These are phyloP conservation scores for Drosophila oshimai DNA, from an alignment of 1,140 invertebrate genomes.

Conservation along the genomic window DNA sequence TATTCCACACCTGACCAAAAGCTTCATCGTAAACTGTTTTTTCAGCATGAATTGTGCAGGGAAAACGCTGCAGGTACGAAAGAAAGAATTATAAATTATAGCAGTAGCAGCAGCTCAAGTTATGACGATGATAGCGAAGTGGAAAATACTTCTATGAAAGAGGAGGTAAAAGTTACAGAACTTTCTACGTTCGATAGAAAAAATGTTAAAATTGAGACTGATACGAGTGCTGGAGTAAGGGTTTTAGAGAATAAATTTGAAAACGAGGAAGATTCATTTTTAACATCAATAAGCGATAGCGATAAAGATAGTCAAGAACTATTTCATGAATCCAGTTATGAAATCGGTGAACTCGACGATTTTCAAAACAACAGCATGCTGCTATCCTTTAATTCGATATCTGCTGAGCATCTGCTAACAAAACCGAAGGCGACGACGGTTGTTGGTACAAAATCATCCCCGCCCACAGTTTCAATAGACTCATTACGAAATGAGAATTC, in stretches of 20 bases:
- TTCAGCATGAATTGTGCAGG: slow-evolving; percentile 47
- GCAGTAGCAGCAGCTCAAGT: slow-evolving; percentile 67
- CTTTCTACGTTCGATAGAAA: not conserved
- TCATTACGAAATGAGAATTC: slow-evolving; percentile 35
- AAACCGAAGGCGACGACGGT: not conserved
- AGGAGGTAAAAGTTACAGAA: not conserved
- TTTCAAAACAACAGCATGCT: slow-evolving; percentile 64
- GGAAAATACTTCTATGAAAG: slow-evolving; percentile 3
- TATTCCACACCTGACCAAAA: slow-evolving; percentile 4
- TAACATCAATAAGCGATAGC: slow-evolving; percentile 21
- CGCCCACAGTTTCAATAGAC: not conserved
- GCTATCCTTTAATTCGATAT: slow-evolving; percentile 66
- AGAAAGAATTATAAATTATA: slow-evolving; percentile 56
- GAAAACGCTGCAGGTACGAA: slow-evolving; percentile 12
- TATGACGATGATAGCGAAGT: slow-evolving; percentile 46
- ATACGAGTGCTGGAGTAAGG: not conserved
- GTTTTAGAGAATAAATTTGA: not conserved
- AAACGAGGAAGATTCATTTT: slow-evolving; percentile 4
- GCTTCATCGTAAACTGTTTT: slow-evolving; percentile 63
- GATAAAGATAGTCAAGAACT: not conserved
- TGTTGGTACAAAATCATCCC: not conserved
- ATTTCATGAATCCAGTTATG: not conserved
- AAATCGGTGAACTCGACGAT: slow-evolving; percentile 6
- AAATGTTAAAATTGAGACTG: slow-evolving; percentile 46
- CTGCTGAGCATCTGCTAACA: not conserved